Base-by-base conservation (phyloP, 1,140 invertebrate genomes). In the Anastrepha ludens region DNA sequence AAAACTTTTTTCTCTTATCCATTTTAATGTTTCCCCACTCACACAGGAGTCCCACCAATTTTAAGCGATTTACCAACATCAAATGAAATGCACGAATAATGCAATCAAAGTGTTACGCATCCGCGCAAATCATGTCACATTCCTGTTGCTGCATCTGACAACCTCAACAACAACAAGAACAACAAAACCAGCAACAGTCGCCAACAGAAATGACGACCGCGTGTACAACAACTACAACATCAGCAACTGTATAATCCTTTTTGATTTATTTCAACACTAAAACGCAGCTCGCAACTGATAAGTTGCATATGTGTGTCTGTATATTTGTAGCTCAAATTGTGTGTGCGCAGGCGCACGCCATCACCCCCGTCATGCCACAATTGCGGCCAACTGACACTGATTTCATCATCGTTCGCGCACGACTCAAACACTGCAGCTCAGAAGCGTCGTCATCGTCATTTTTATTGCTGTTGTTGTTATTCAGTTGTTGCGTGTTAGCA, bases 331-430 rank as follows among this genome's bases (percentile, higher is more conserved):
- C 8, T 5, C 60, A 62, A 62, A 62, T n/a, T 62, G 70, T 55
- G 47, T 78, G 41, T 78, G 70, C 70, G 70, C 70, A 78, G 44
- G 44, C 60, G 47, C 70, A 55, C 41, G 39, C 47, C 70, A n/a
- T 81, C 74, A 81, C 44, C 74, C 60, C 47, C 50, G n/a, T 9
- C 74, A 55, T 47, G 55, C 0, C 17, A 47, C 17, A 6, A 3
- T 17, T 41, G 47, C 17, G 55, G 74, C 13, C 74, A 13, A 20
- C 47, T 81, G 2, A 9, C 41, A 41, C 6, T 47, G n/a, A 81
- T 81, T 81, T 81, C 74, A 81, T 55, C 50, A 81, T 29, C 15
- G 74, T 41, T 50, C 74, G 74, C 74, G 44, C 74, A 81, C 74
- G 74, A 81, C 47, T 20, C 5, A 17, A 17, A 1, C 9, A 62